Evolutionary conservation across 2,797 vertebrate genomes (phyloP).

Genomic region (Odontamblyopus rebecca): DNA sequence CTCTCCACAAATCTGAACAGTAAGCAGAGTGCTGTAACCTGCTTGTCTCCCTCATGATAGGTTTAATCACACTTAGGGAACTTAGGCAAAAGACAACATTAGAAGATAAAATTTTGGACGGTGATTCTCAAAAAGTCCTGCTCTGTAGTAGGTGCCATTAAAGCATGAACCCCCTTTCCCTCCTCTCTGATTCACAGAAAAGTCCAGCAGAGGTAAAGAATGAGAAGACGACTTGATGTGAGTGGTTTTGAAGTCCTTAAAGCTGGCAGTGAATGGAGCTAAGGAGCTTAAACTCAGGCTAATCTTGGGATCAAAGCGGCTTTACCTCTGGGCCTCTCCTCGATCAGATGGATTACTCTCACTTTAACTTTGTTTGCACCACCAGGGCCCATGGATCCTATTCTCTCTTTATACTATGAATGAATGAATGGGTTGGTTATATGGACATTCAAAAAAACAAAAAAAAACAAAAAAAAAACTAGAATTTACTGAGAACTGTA

Average conservation of each 20-base stretch:
- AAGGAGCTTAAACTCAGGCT: conserved; percentile 58
- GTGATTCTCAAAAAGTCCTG: background rate
- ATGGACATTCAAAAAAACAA: too few species aligned
- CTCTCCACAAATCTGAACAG: too few species aligned
- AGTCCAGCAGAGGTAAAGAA: conserved; percentile 3
- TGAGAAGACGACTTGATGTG: conserved; percentile 18
- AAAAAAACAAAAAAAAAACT: too few species aligned
- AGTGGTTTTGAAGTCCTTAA: conserved; percentile 26
- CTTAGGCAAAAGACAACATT: background rate
- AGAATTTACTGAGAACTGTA: too few species aligned
- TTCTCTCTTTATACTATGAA: background rate
- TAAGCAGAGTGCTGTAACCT: too few species aligned
- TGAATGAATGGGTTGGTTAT: background rate
- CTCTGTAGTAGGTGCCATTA: too few species aligned
- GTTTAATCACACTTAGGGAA: too few species aligned
- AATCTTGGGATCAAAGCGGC: conserved; percentile 66
- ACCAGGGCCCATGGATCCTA: background rate
- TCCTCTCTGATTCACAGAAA: conserved; percentile 11
- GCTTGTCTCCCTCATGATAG: too few species aligned
- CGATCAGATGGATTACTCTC: conserved; percentile 71
- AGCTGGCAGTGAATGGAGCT: conserved; percentile 26
- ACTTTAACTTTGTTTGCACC: conserved; percentile 58
- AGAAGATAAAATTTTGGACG: background rate
- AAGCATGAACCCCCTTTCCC: background rate
- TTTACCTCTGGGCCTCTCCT: conserved; percentile 48